These are phyloP conservation scores for Anthrax anthrax DNA, from an alignment of 2,888 invertebrate species.

Conservation along the genomic window DNA sequence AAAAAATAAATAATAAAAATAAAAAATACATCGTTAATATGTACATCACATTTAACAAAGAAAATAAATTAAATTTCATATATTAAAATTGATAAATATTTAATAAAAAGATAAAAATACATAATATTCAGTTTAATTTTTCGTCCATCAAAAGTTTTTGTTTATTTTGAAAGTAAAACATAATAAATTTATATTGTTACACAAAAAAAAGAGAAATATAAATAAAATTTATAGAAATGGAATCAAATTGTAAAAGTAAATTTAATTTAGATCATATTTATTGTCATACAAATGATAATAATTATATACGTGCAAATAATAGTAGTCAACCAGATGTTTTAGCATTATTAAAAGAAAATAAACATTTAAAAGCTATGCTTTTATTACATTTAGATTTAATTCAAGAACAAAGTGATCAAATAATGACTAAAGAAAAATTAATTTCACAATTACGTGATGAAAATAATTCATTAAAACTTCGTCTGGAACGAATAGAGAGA, in stretches of 20 bases:
- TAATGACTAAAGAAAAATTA: conserved; percentile 64
- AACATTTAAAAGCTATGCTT: conserved; percentile 53
- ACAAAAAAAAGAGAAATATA: no score
- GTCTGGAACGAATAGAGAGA: conserved; percentile 20
- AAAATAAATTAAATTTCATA: no score
- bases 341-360: conserved; percentile 29
- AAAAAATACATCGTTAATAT: no score
- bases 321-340: conserved; percentile 19
- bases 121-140: no score
- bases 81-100: no score
- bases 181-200: no score
- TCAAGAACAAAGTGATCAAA: conserved; percentile 76
- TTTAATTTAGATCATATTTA: conserved; percentile 24
- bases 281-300: conserved; percentile 22
- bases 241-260: conserved; percentile 18
- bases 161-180: no score
- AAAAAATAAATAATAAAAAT: no score
- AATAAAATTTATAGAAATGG: conserved; percentile 2
- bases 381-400: conserved; percentile 74
- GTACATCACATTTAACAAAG: no score
- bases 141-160: no score
- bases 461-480: conserved; percentile 56
- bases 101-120: no score
- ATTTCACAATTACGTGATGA: conserved; percentile 58
- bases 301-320: conserved; percentile 18